Conservation (phyloP, 2,797 vertebrate genomes). For the Lithobates pipiens region DNA sequence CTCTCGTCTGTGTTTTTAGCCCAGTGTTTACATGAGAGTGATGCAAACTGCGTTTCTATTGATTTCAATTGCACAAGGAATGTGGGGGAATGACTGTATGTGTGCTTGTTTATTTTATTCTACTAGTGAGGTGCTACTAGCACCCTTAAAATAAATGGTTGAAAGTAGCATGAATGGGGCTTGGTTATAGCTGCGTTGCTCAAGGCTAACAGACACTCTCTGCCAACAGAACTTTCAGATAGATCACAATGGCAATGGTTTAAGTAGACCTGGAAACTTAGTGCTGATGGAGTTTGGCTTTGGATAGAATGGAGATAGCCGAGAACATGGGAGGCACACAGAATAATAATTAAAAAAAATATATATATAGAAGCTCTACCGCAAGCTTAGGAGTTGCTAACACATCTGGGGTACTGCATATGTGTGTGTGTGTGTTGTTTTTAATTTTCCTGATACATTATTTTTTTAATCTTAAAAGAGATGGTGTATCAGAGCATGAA, state of each 20-base stretch:
- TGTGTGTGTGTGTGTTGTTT: neutral
- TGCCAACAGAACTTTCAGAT: constrained; percentile 22
- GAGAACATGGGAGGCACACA: neutral
- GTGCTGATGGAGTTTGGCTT: constrained; percentile 11
- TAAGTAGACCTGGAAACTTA: constrained; percentile 12
- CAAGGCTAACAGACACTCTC: constrained; percentile 20
- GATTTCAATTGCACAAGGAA: constrained; percentile 67
- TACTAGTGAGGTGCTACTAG: neutral
- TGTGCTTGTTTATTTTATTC: constrained; percentile 60
- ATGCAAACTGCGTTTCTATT: constrained; percentile 67
- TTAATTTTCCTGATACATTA: neutral
- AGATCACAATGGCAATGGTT: constrained; percentile 20
- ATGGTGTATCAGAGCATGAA: neutral
- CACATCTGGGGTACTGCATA: neutral
- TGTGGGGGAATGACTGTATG: constrained; percentile 57
- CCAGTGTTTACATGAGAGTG: constrained; percentile 26
- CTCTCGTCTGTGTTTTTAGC: constrained; percentile 13
- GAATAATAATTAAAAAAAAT: neutral
- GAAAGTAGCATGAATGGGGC: neutral
- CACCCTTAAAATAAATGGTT: neutral
- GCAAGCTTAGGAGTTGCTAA: neutral
- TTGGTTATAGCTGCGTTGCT: neutral
- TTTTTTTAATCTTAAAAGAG: neutral
- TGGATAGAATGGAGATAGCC: neutral
- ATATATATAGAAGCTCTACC: too few relatives aligned